Percentiles rank a stretch among this genome's conserved stretches.
Evolutionary conservation across 2,888 invertebrate species (phyloP).

Genomic region (Drosophila kuntzei): DNA sequence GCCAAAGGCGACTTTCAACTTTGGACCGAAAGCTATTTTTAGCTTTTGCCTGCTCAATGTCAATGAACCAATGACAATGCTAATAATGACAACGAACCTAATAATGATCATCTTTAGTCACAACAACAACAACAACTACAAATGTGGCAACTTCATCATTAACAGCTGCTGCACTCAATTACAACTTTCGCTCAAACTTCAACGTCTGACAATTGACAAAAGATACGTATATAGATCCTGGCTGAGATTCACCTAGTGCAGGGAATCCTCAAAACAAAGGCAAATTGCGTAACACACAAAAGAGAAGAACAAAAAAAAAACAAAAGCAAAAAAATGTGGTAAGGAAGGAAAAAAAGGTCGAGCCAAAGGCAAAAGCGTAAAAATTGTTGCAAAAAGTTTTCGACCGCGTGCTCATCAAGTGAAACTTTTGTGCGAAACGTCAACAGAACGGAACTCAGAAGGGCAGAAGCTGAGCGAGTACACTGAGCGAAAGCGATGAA

Average conservation of each 20-base stretch:
- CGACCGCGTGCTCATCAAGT: constrained; percentile 52
- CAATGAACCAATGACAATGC: constrained; percentile 62
- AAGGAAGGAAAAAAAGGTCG: constrained; percentile 15
- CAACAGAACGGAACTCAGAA: constrained; percentile 4
- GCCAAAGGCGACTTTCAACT: constrained; percentile 56
- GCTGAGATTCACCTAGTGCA: constrained; percentile 34
- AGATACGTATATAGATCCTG: constrained; percentile 14
- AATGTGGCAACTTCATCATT: neutral
- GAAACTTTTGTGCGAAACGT: constrained; percentile 54
- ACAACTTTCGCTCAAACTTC: constrained; percentile 7
- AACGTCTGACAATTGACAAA: constrained; percentile 16
- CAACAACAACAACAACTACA: neutral
- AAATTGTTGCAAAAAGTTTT: constrained; percentile 60
- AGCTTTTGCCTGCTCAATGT: constrained; percentile 52
- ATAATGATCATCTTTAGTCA: neutral
- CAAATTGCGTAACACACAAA: constrained; percentile 65
- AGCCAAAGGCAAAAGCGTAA: constrained; percentile 28
- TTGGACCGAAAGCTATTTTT: constrained; percentile 66
- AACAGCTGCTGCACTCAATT: constrained; percentile 15
- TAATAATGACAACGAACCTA: neutral
- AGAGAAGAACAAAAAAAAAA: constrained; percentile 2
- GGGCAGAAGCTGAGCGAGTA: neutral
- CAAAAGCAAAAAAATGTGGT: constrained; percentile 5
- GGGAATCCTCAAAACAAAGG: constrained; percentile 5
- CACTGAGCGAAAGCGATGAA: neutral